Conservation (phyloP, 2,888 invertebrate species). For the Drosophila fungiperda region DNA sequence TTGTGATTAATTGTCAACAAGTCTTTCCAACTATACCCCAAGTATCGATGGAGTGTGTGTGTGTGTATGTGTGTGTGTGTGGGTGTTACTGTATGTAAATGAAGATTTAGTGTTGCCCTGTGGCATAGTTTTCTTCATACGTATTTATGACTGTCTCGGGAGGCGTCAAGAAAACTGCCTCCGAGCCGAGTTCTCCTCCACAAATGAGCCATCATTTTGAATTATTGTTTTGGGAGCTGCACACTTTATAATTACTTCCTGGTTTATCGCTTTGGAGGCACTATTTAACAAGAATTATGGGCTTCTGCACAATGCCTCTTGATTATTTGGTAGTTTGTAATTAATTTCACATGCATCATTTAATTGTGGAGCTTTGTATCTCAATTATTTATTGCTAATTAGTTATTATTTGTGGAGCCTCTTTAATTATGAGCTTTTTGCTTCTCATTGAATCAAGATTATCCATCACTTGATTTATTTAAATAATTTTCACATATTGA, state of each 20-base stretch:
- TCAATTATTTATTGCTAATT: neutral
- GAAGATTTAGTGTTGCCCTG: conserved; percentile 58
- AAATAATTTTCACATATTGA: neutral
- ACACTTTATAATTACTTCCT: conserved; percentile 27
- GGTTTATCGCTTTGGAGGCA: neutral
- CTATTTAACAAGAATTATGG: conserved; percentile 14
- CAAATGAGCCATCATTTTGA: conserved; percentile 29
- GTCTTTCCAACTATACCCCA: conserved; percentile 40
- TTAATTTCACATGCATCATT: neutral
- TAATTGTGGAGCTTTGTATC: neutral
- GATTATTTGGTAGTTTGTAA: neutral
- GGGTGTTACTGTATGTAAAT: conserved; percentile 46
- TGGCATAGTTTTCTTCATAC: conserved; percentile 18
- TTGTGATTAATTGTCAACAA: conserved; percentile 75
- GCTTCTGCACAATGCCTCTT: neutral
- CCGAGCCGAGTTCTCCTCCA: neutral
- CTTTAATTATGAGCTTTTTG: neutral
- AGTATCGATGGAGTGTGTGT: conserved; percentile 17
- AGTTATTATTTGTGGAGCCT: neutral
- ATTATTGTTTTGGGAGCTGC: conserved; percentile 25
- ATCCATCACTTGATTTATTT: neutral
- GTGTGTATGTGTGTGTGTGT: conserved; percentile 1
- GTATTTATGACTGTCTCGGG: conserved; percentile 38
- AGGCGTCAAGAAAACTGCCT: conserved; percentile 3
- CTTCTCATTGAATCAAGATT: neutral